phyloP scores from a whole-genome alignment of 1,140 invertebrate genomes.

The Drosophila quadrilineata region DNA sequence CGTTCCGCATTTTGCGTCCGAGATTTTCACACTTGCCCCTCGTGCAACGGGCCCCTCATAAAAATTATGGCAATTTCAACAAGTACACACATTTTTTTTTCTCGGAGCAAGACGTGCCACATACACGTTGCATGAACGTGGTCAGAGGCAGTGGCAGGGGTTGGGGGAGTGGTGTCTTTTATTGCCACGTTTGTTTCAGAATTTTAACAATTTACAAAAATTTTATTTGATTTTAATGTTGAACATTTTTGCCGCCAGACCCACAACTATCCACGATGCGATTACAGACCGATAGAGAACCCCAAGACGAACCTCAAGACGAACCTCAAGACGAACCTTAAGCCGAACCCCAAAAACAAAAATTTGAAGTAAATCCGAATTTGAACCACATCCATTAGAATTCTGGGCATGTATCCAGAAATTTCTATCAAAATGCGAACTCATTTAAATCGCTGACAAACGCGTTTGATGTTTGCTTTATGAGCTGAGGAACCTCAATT shows the following conservation, averaged over 20 bases:
- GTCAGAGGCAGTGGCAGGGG: not conserved
- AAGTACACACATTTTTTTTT: conserved; percentile 41
- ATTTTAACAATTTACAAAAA: conserved; percentile 57
- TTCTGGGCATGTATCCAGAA: conserved; percentile 45
- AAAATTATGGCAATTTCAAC: conserved; percentile 59
- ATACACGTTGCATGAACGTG: not conserved
- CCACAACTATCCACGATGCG: no score
- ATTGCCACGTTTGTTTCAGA: conserved; percentile 49
- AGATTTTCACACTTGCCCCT: conserved; percentile 64
- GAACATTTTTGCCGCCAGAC: conserved; percentile 61
- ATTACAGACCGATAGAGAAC: no score
- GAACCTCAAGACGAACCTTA: not conserved
- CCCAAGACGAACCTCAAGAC: not conserved
- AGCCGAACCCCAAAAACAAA: not conserved
- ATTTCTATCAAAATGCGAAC: conserved; percentile 74
- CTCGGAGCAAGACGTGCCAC: conserved; percentile 34
- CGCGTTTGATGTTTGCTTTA: conserved; percentile 70
- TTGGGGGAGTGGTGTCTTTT: conserved; percentile 38
- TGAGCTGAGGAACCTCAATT: conserved; percentile 51
- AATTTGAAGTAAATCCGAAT: not conserved
- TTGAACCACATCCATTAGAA: conserved; percentile 17
- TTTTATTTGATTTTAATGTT: conserved; percentile 75
- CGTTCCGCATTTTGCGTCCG: conserved; percentile 45
- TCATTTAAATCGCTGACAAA: conserved; percentile 64
- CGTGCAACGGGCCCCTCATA: conserved; percentile 33